phyloP scores from a whole-genome alignment of 1,140 invertebrate species.

The Archegozetes longisetosus region DNA sequence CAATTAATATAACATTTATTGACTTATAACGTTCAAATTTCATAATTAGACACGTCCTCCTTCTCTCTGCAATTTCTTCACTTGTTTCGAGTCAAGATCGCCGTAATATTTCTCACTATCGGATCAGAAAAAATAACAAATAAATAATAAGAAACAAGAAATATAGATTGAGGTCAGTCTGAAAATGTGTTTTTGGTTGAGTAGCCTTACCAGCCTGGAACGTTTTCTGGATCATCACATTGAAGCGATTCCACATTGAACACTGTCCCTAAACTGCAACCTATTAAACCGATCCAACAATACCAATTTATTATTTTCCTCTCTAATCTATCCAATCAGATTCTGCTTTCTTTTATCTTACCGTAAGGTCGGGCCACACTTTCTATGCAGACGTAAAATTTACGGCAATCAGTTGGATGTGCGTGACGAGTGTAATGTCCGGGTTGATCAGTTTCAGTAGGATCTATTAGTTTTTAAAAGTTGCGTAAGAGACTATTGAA shows the following conservation, averaged over 20 bases:
- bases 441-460: constrained; percentile 38
- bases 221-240: constrained; percentile 82
- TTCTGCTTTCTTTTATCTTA: too few relatives aligned
- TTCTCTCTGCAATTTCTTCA: constrained; percentile 44
- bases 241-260: constrained; percentile 86
- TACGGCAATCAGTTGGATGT: constrained; percentile 83
- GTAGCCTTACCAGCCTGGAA: constrained; percentile 72
- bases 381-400: constrained; percentile 74
- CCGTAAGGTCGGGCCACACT: constrained; percentile 73
- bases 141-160: neutral
- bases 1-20: too few relatives aligned
- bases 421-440: constrained; percentile 85
- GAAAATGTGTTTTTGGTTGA: too few relatives aligned
- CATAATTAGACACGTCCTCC: neutral
- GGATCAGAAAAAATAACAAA: constrained; percentile 13
- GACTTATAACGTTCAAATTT: neutral
- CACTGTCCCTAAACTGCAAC: constrained; percentile 83
- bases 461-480: too few relatives aligned
- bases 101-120: constrained; percentile 82
- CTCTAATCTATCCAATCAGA: too few relatives aligned
- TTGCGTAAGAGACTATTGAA: too few relatives aligned
- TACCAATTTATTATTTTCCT: too few relatives aligned
- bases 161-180: neutral
- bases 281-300: constrained; percentile 3
- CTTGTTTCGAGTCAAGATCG: constrained; percentile 76